Evolutionary conservation across 2,797 vertebrate genomes (phyloP).

Genomic region (Acipenser transmontanus): DNA sequence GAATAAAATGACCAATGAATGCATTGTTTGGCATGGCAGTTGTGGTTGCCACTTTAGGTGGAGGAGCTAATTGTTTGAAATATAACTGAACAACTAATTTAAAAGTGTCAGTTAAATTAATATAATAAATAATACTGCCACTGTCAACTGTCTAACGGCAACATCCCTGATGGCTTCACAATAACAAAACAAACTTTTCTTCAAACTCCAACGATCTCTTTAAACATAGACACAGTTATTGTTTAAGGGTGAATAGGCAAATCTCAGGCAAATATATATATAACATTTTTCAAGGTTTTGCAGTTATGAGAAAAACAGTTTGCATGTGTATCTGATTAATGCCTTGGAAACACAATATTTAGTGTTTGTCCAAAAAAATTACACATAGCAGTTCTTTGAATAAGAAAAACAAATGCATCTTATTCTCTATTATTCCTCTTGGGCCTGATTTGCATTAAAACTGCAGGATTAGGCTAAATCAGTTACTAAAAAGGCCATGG

Average conservation of each 20-base stretch:
- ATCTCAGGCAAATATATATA: slow-evolving; percentile 83
- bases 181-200: slow-evolving; percentile 28
- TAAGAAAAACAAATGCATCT: slow-evolving; percentile 51
- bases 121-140: slow-evolving; percentile 21
- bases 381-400: slow-evolving; percentile 20
- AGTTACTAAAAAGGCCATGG: slow-evolving; percentile 17
- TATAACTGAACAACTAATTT: slow-evolving; percentile 27
- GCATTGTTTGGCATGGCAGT: slow-evolving; percentile 5
- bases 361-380: too few relatives aligned
- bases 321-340: slow-evolving; percentile 79
- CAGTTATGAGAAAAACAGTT: slow-evolving; percentile 49
- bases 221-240: slow-evolving; percentile 34
- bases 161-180: slow-evolving; percentile 21
- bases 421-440: slow-evolving; percentile 58
- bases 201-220: slow-evolving; percentile 29
- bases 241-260: slow-evolving; percentile 74
- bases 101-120: slow-evolving; percentile 26
- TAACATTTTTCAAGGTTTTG: slow-evolving; percentile 48
- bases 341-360: slow-evolving; percentile 21
- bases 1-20: not conserved
- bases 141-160: slow-evolving; percentile 68
- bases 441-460: slow-evolving; percentile 84
- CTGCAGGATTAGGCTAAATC: slow-evolving; percentile 43
- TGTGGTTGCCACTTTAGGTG: slow-evolving; percentile 23
- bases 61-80: slow-evolving; percentile 14